A percentile compares a stretch with the other conserved stretches of the same genome.
Evolutionary conservation across 1,140 invertebrate species (phyloP).

Genomic region (Ptiloglossa arizonensis): DNA sequence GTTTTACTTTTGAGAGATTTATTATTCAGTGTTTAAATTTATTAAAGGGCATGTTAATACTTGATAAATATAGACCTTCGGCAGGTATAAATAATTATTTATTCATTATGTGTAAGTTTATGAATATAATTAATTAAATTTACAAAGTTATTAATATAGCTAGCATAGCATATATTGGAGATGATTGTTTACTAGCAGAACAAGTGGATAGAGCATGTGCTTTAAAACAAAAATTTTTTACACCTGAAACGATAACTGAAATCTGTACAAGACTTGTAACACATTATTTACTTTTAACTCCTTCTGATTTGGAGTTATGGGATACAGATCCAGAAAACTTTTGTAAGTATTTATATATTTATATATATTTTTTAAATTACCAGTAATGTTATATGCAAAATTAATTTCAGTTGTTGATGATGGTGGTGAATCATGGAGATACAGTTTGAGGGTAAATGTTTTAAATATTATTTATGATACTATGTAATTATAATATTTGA

Average conservation of each 20-base stretch:
- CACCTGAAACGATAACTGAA: constrained; percentile 85
- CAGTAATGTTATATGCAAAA: background rate
- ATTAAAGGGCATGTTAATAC: constrained; percentile 92
- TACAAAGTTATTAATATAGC: constrained; percentile 64
- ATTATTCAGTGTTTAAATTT: constrained; percentile 94
- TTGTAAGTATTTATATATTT: constrained; percentile 79
- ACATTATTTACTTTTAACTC: constrained; percentile 93
- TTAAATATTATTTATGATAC: constrained; percentile 22
- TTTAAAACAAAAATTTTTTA: constrained; percentile 89
- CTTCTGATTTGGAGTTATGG: constrained; percentile 93
- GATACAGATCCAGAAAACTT: constrained; percentile 95
- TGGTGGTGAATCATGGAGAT: constrained; percentile 95
- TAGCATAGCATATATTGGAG: constrained; percentile 74
- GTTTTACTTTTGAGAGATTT: constrained; percentile 91
- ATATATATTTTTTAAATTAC: background rate
- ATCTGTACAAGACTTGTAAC: constrained; percentile 92
- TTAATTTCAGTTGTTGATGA: constrained; percentile 88
- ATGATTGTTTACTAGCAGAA: constrained; percentile 73
- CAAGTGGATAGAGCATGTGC: constrained; percentile 84
- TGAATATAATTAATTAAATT: background rate
- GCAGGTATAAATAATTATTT: constrained; percentile 76
- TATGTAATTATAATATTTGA: constrained; percentile 27
- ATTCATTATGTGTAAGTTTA: background rate
- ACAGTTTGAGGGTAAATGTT: constrained; percentile 89
- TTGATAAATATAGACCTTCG: constrained; percentile 80